Conservation (phyloP, 2,797 vertebrate species). For the Halcyon leucocephala region DNA sequence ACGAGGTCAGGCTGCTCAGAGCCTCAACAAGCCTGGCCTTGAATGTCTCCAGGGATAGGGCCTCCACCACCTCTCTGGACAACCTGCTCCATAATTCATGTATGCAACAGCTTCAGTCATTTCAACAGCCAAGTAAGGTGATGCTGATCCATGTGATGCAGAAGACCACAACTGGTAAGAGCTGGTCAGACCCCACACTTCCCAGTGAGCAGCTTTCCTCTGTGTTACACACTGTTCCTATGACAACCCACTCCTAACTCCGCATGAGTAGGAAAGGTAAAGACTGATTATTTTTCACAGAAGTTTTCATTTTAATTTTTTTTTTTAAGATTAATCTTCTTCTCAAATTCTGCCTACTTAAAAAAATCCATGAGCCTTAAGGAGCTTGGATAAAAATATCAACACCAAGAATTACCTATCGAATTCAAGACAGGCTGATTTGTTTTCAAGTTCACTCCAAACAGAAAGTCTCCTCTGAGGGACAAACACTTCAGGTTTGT, state of each 20-base stretch:
- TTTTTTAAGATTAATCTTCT: not conserved
- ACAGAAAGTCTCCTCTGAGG: not conserved
- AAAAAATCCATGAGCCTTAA: not conserved
- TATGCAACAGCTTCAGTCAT: not conserved
- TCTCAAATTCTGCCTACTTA: not conserved
- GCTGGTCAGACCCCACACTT: not conserved
- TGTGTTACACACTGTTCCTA: not conserved
- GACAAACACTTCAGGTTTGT: not conserved
- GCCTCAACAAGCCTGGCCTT: not conserved
- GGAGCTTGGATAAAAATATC: not conserved
- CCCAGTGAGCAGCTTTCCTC: not conserved
- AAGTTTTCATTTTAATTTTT: not conserved
- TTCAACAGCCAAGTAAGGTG: not conserved
- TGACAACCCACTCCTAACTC: not conserved
- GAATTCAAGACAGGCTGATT: too few relatives aligned
- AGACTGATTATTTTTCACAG: not conserved
- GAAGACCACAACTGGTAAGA: not conserved
- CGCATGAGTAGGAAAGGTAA: not conserved
- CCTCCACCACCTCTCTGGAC: too few relatives aligned
- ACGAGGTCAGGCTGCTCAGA: too few relatives aligned
- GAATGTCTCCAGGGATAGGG: too few relatives aligned
- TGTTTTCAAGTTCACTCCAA: not conserved
- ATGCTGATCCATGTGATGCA: not conserved
- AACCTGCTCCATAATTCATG: not conserved
- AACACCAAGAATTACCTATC: not conserved